Evolutionary conservation across 2,113 vertebrate genomes (phyloP).

Genomic region (Tricholaema leucomelas): DNA sequence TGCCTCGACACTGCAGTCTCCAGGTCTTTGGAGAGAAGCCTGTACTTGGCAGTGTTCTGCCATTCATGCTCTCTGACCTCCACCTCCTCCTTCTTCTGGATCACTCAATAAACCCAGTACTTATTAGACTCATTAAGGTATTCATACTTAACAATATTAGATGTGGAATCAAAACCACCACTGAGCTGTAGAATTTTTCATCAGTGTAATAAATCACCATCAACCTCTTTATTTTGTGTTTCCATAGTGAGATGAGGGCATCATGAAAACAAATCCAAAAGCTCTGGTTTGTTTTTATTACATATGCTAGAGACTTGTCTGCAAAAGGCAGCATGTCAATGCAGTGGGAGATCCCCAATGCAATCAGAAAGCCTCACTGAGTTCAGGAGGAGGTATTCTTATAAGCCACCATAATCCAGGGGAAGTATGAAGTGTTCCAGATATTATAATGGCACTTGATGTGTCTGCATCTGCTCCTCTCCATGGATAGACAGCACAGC

Average conservation of each 20-base stretch:
- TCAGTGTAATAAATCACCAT: constrained; percentile 45
- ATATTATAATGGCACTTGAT: background rate
- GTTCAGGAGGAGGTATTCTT: constrained; percentile 47
- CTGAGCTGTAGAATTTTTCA: background rate
- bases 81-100: background rate
- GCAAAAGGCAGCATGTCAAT: background rate
- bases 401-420: background rate
- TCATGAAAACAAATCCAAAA: background rate
- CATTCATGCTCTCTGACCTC: background rate
- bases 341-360: constrained; percentile 35
- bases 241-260: constrained; percentile 32
- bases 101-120: background rate
- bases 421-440: constrained; percentile 29
- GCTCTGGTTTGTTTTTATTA: constrained; percentile 44
- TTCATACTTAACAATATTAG: constrained; percentile 54
- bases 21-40: background rate
- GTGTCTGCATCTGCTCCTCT: constrained; percentile 6
- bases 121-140: constrained; percentile 30
- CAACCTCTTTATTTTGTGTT: constrained; percentile 37
- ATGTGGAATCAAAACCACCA: background rate
- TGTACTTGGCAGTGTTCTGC: background rate
- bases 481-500: background rate
- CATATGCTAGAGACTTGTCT: background rate
- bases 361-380: constrained; percentile 52
- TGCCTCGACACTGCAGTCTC: background rate